Percentiles rank a stretch among this genome's conserved stretches.
Conservation (phyloP, 2,797 vertebrate genomes). For the Gymnothorax javanicus region DNA sequence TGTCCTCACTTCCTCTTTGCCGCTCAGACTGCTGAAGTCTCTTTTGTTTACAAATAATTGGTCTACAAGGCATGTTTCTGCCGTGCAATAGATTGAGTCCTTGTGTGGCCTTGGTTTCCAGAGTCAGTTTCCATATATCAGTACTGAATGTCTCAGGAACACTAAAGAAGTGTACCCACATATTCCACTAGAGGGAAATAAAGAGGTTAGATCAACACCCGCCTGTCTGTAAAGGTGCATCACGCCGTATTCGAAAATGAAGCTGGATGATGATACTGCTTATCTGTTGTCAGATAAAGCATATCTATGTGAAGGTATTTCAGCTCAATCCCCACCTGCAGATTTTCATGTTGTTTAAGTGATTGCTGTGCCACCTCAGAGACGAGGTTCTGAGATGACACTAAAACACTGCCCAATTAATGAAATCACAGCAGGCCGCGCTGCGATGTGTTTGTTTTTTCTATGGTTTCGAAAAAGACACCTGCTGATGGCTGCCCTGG, state of each 20-base stretch:
- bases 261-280: neutral
- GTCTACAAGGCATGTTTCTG: neutral
- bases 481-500: neutral
- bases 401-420: neutral
- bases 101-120: neutral
- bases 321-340: neutral
- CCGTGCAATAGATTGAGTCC: neutral
- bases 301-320: neutral
- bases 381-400: neutral
- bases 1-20: neutral
- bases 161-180: neutral
- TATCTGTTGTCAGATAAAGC: neutral
- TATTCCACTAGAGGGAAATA: neutral
- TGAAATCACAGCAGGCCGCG: neutral
- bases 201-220: neutral
- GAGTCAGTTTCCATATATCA: slow-evolving; percentile 1
- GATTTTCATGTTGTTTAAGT: neutral
- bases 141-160: neutral
- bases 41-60: slow-evolving; percentile 9
- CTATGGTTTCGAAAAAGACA: neutral
- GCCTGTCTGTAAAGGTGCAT: neutral
- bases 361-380: neutral
- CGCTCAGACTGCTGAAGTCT: neutral
- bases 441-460: neutral
- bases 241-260: neutral